These are phyloP conservation scores for Tapirus terrestris DNA, from an alignment of 2,113 vertebrate species.

Conservation along the genomic window DNA sequence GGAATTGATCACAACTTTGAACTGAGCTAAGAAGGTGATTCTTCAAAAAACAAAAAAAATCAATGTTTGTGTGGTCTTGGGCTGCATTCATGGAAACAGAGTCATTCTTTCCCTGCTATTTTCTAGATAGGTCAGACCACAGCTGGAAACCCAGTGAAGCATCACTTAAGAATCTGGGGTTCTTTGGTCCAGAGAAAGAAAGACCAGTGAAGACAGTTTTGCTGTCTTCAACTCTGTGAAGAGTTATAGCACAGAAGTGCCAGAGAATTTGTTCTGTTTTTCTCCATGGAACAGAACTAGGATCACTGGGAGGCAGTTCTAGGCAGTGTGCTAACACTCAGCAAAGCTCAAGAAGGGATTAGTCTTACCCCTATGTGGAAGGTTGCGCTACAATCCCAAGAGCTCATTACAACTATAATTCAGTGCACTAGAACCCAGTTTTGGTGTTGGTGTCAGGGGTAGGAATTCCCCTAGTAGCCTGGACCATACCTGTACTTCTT, in stretches of 20 bases:
- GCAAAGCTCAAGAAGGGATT: not conserved
- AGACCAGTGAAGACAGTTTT: not conserved
- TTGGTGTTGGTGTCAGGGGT: not conserved
- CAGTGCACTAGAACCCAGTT: not conserved
- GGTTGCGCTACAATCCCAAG: not conserved
- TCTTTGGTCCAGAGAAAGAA: not conserved
- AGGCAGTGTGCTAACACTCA: not conserved
- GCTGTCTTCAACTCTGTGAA: not conserved
- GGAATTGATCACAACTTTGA: conserved; percentile 44
- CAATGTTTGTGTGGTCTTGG: not conserved
- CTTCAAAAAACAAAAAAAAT: not conserved
- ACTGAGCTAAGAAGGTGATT: not conserved
- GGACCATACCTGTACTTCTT: not conserved
- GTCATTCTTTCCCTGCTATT: not conserved
- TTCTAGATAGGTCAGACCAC: not conserved
- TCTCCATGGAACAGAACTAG: not conserved
- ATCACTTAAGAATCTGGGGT: not conserved
- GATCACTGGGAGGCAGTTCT: not conserved
- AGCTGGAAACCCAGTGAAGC: not conserved
- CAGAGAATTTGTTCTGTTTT: not conserved
- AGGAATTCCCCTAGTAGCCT: not conserved
- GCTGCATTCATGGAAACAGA: not conserved
- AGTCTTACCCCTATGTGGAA: too few species aligned
- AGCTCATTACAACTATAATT: not conserved
- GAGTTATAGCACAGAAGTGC: not conserved